Base-by-base conservation (phyloP, 2,888 invertebrate genomes). In the Cerastis rubricosa region DNA sequence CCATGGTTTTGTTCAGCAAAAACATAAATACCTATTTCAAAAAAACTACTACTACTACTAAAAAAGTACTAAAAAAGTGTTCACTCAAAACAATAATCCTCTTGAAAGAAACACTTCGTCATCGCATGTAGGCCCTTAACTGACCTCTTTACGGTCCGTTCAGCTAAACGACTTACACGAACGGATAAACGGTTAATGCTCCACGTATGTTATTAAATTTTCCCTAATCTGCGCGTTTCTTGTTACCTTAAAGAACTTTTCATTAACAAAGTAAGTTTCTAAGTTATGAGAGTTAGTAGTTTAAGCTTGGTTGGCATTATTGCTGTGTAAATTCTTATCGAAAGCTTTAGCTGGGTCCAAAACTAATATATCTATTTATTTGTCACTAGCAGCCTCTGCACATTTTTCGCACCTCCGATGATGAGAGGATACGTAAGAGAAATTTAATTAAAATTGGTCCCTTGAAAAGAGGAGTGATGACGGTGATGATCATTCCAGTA, bases 111-210 rank as follows among this genome's bases (percentile, higher is more conserved):
- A 57, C 7, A 75, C 40, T 68, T 59, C 63, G 59, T 76, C 61
- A 54, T 64, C 43, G 22, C 76, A 71, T 64, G 51, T 61, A 40
- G 14, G 14, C 25, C 54, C n/a, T 67, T 49, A 35, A 54, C 59
- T 64, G 25, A 71, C 43, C 59, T 72, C 69, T 68, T 83, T 63
- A 63, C 49, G 14, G 35, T 54, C 47, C 9, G n/a, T 71, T 72
- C 57, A 43, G 40, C 17, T 76, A 72, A 49, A 57, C 25, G 59
- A 57, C 64, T 71, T 70, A 40, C 19, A n/a, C 22, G n/a, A 65
- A 45, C 29, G 47, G 43, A 74, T 79, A 45, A 71, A 71, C 61
- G 35, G 54, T 29, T n/a, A 35, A 71, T 47, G 61, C 65, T 51
- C 25, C 8, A 49, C 17, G 43, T 54, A 19, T 40, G 9, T 22